Evolutionary conservation across 2,888 invertebrate genomes (phyloP).

Genomic region (Conchocele bisecta): DNA sequence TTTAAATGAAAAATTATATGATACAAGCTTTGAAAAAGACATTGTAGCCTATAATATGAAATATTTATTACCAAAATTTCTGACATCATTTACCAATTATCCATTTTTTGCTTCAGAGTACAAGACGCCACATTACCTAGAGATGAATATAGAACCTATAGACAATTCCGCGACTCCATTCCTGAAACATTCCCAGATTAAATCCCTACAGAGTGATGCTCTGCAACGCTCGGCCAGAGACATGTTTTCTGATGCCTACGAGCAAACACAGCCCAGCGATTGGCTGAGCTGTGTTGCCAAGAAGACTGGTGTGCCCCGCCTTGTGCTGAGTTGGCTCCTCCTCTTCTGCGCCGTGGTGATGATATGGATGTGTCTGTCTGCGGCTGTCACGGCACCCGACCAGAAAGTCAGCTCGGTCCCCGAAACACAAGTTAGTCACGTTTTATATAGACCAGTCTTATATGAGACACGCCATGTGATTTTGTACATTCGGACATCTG

Average conservation of each 20-base stretch:
- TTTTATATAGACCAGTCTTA: too few species aligned
- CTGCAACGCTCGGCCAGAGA: slow-evolving; percentile 58
- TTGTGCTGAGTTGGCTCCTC: slow-evolving; percentile 83
- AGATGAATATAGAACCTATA: slow-evolving; percentile 75
- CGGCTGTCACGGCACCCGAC: slow-evolving; percentile 79
- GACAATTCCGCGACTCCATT: slow-evolving; percentile 80
- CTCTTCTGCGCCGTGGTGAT: slow-evolving; percentile 83
- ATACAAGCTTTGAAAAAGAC: too few species aligned
- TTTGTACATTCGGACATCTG: too few species aligned
- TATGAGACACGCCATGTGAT: too few species aligned
- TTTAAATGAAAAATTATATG: too few species aligned
- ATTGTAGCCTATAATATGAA: too few species aligned
- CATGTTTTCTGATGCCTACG: slow-evolving; percentile 8
- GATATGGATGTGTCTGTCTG: slow-evolving; percentile 84
- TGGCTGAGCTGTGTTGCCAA: slow-evolving; percentile 80
- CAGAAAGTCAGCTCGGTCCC: slow-evolving; percentile 66
- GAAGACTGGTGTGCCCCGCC: slow-evolving; percentile 84
- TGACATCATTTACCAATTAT: neutral
- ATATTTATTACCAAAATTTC: neutral
- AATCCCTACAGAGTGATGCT: slow-evolving; percentile 50
- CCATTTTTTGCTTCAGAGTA: slow-evolving; percentile 38
- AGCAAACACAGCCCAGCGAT: slow-evolving; percentile 49
- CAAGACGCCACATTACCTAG: slow-evolving; percentile 75
- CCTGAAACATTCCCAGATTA: slow-evolving; percentile 71
- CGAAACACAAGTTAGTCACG: slow-evolving; percentile 61